Conservation (phyloP, 92 coral and sea anemone species). For the Zoanthus sansibaricus region DNA sequence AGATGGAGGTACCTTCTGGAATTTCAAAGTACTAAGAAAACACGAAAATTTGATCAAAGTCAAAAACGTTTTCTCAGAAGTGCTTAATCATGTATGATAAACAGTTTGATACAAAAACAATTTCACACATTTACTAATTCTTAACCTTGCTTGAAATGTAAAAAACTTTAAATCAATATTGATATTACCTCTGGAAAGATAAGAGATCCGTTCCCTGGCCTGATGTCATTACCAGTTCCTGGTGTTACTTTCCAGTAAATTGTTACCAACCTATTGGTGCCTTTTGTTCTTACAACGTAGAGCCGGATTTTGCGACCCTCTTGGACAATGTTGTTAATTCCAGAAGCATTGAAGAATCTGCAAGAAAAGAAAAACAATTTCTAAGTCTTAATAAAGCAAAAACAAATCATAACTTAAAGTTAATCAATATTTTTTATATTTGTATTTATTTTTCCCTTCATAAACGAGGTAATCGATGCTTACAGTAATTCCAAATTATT, state of each 20-base stretch:
- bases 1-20: too few relatives aligned
- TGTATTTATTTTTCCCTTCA: background rate
- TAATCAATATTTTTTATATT: too few relatives aligned
- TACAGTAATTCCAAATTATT: background rate
- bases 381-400: too few relatives aligned
- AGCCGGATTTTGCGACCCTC: slow-evolving; percentile 84
- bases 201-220: slow-evolving; percentile 89
- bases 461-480: background rate
- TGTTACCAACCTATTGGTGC: slow-evolving; percentile 72
- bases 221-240: slow-evolving; percentile 67
- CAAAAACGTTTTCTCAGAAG: too few relatives aligned
- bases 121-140: too few relatives aligned
- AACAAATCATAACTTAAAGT: too few relatives aligned
- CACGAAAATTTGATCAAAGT: too few relatives aligned
- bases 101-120: too few relatives aligned
- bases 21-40: too few relatives aligned
- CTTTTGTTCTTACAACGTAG: slow-evolving; percentile 76
- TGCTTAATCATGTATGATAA: too few relatives aligned
- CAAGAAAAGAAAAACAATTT: background rate
- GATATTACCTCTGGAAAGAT: slow-evolving; percentile 73
- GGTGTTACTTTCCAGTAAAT: slow-evolving; percentile 78
- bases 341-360: slow-evolving; percentile 71
- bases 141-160: too few relatives aligned
- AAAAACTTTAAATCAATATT: background rate
- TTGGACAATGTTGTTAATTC: slow-evolving; percentile 50